Evolutionary conservation across 2,113 vertebrate species (phyloP), one percentile per base, ranked within the genome.

Genomic region (Forbesichthys agassizii): DNA sequence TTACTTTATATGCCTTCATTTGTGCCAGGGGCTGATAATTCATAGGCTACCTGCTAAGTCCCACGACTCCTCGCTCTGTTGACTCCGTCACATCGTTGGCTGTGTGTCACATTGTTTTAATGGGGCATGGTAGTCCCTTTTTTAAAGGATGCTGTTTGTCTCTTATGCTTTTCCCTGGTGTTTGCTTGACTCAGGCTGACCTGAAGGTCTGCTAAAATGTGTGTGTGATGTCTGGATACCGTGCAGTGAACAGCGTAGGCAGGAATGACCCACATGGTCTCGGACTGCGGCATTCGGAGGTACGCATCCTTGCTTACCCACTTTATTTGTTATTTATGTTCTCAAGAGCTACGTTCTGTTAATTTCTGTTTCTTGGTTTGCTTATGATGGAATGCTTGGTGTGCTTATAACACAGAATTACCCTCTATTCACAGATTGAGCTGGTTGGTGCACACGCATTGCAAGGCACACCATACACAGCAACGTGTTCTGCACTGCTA

Each of bases 391-490:
- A 0, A 11, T 14, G 18, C 20, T 33, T 20, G 33, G 18, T 11
- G 3, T 58, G 18, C 9, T 58, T 58, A 27, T 8, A 27, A 11
- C 68, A 73, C 78, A 83, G 79, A 84, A 79, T 81, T 84, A 73
- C 83, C 78, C 79, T 85, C 75, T 84, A 76, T 81, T 88, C 86
- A 90, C 89, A 91, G 90, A 91, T 91, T 89, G 84, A 88, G 79
- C 86, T 88, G 85, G 85, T 88, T 91, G 80, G 83, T 78, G 58
- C 73, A 77, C 82, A 86, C 80, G 77, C 76, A 64, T 88, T 84
- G 77, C 75, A 78, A 64, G 47, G 59, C 64, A 64, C 64, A 46
- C 59, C 33, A 59, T 61, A 52, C 75, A 64, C 47, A 27, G 57
- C 42, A 63, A 67, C 66, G 16, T 66, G 60, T 62, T 69, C 60